A percentile compares a stretch with the other conserved stretches of the same genome.
phyloP scores from a whole-genome alignment of 2,797 vertebrate genomes.

The Notoglanidium macrostoma region DNA sequence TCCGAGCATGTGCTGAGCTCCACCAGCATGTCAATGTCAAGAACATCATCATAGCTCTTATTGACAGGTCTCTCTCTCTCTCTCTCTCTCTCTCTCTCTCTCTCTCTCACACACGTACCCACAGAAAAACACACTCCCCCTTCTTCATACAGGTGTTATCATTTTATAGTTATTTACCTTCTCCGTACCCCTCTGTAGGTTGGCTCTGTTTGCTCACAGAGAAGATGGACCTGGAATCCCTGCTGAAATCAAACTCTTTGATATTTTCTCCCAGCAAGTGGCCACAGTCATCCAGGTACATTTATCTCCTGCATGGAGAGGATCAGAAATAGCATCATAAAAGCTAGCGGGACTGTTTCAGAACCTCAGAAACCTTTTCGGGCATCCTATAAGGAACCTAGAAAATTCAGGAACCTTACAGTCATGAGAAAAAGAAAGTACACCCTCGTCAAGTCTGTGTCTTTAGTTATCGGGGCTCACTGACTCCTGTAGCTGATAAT shows the following conservation, averaged over 20 bases:
- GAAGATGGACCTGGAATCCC: constrained; percentile 99
- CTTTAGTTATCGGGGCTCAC: no score
- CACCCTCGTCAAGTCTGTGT: no score
- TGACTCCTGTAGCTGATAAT: no score
- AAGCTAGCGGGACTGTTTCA: not conserved
- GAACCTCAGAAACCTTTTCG: not conserved
- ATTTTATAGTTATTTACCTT: not conserved
- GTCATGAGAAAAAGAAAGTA: no score
- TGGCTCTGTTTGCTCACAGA: constrained; percentile 96
- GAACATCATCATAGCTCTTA: constrained; percentile 99
- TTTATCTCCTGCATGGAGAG: not conserved
- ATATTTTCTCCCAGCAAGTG: constrained; percentile 99
- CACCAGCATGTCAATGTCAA: constrained; percentile 99
- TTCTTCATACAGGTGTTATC: constrained; percentile 71
- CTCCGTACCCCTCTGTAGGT: constrained; percentile 68
- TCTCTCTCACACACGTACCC: not conserved
- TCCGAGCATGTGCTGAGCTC: constrained; percentile 94
- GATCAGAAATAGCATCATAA: not conserved
- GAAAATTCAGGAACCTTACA: no score
- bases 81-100: not conserved
- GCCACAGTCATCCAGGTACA: constrained; percentile 96
- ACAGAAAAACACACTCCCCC: not conserved
- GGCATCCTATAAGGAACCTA: not conserved
- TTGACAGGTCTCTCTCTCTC: constrained; percentile 82
- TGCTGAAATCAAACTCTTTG: constrained; percentile 95